These are phyloP conservation scores for Habroteleia sp. DNA, from an alignment of 2,888 invertebrate genomes.

Conservation along the genomic window DNA sequence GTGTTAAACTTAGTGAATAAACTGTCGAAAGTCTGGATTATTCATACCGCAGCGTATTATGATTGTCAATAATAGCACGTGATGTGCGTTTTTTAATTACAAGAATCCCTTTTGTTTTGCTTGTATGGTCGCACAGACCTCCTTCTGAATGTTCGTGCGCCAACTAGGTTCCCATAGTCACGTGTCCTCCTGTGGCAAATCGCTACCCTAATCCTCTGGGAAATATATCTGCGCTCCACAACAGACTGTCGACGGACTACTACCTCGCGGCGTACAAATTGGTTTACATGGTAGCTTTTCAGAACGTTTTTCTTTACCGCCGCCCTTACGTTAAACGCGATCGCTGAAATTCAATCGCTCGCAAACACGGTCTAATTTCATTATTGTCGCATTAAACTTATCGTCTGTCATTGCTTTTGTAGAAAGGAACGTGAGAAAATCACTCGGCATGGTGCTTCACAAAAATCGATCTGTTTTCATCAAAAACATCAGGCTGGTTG, in stretches of 20 bases:
- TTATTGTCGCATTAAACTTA: slow-evolving; percentile 37
- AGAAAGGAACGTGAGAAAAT: slow-evolving; percentile 33
- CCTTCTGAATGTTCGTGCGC: slow-evolving; percentile 2
- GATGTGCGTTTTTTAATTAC: slow-evolving; percentile 68
- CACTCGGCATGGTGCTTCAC: too few relatives aligned
- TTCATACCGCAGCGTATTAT: slow-evolving; percentile 18
- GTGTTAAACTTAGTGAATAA: slow-evolving; percentile 24
- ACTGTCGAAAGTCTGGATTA: slow-evolving; percentile 11
- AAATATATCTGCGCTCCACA: slow-evolving; percentile 76
- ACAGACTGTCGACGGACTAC: slow-evolving; percentile 73
- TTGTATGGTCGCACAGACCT: slow-evolving; percentile 64
- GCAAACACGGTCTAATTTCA: slow-evolving; percentile 57
- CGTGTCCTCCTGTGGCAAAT: slow-evolving; percentile 76
- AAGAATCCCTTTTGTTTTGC: slow-evolving; percentile 69
- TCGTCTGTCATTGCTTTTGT: slow-evolving; percentile 21
- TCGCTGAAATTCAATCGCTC: slow-evolving; percentile 47
- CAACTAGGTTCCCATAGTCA: slow-evolving; percentile 72
- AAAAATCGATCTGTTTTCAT: too few relatives aligned
- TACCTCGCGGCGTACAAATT: slow-evolving; percentile 79
- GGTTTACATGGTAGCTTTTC: slow-evolving; percentile 75
- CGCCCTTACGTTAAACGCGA: slow-evolving; percentile 35
- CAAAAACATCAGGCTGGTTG: too few relatives aligned
- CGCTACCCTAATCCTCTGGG: slow-evolving; percentile 77
- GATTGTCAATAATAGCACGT: slow-evolving; percentile 47
- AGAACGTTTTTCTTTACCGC: slow-evolving; percentile 31